Percentiles rank a stretch among this genome's conserved stretches.
These are phyloP conservation scores for Cepaea hortensis DNA, from an alignment of 2,888 invertebrate species.

Conservation along the genomic window DNA sequence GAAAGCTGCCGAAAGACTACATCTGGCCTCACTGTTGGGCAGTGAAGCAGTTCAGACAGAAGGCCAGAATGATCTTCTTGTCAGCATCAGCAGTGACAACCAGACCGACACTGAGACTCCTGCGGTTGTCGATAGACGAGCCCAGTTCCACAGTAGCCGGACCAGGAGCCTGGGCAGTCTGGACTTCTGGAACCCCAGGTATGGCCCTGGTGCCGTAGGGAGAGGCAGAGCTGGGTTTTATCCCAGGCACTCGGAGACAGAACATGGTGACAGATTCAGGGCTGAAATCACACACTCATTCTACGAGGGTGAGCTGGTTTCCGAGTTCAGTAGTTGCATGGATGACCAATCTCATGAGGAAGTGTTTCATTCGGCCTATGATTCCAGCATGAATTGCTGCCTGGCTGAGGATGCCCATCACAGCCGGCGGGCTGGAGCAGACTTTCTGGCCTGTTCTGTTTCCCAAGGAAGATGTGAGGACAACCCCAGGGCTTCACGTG, in stretches of 20 bases:
- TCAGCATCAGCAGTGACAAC: slow-evolving; percentile 7
- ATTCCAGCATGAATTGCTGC: neutral
- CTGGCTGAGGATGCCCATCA: neutral
- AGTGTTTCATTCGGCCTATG: neutral
- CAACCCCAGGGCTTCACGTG: slow-evolving; percentile 1
- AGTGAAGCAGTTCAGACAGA: slow-evolving; percentile 55
- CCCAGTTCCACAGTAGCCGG: slow-evolving; percentile 31
- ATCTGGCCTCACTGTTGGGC: slow-evolving; percentile 68
- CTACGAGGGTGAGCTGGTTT: neutral
- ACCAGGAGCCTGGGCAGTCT: slow-evolving; percentile 44
- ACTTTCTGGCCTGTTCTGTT: neutral
- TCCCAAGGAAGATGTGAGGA: neutral
- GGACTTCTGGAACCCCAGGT: slow-evolving; percentile 33
- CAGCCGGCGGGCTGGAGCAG: neutral
- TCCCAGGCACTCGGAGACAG: slow-evolving; percentile 21
- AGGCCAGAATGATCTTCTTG: neutral
- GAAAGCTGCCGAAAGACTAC: slow-evolving; percentile 68
- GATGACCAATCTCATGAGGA: neutral
- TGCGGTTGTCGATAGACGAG: neutral
- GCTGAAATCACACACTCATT: neutral
- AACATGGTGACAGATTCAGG: neutral
- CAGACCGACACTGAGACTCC: neutral
- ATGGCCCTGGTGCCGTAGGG: neutral
- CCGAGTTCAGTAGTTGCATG: neutral
- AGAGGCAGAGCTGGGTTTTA: neutral